phyloP scores from a whole-genome alignment of 2,888 invertebrate species.

The Cheilosia vulpina region DNA sequence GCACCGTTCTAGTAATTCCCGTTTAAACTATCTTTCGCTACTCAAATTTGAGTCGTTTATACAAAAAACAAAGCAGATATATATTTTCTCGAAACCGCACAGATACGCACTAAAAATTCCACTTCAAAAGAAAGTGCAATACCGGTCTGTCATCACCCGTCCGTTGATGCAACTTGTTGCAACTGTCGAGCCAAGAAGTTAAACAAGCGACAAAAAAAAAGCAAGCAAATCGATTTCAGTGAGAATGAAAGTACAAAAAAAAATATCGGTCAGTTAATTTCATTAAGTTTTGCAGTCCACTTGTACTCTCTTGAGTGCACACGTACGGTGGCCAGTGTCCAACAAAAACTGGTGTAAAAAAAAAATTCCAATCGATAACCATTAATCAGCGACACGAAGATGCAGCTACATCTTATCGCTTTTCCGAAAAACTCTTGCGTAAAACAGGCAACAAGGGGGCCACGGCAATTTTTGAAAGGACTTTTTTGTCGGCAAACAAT shows the following conservation, averaged over 20 bases:
- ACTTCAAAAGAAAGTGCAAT: constrained; percentile 50
- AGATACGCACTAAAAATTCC: constrained; percentile 41
- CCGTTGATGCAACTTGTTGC: constrained; percentile 45
- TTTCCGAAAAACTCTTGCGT: neutral
- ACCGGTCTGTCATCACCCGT: constrained; percentile 53
- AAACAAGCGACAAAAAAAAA: constrained; percentile 9
- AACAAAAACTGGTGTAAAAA: constrained; percentile 15
- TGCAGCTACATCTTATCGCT: constrained; percentile 33
- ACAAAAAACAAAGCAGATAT: neutral
- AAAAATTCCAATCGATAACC: constrained; percentile 15
- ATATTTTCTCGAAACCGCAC: constrained; percentile 18
- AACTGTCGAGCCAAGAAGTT: constrained; percentile 16
- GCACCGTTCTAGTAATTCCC: constrained; percentile 6
- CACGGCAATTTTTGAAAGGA: constrained; percentile 1
- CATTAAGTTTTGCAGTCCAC: constrained; percentile 20
- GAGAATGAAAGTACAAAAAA: constrained; percentile 56
- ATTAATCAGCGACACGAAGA: constrained; percentile 28
- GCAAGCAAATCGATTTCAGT: constrained; percentile 12
- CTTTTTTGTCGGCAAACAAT: neutral
- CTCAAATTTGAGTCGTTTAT: neutral
- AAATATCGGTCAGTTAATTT: constrained; percentile 33
- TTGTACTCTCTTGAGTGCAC: constrained; percentile 1
- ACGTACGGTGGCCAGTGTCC: neutral
- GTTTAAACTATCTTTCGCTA: neutral
- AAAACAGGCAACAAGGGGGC: neutral